Base-by-base conservation (phyloP, 2,113 vertebrate species). In the Globicephala melas region DNA sequence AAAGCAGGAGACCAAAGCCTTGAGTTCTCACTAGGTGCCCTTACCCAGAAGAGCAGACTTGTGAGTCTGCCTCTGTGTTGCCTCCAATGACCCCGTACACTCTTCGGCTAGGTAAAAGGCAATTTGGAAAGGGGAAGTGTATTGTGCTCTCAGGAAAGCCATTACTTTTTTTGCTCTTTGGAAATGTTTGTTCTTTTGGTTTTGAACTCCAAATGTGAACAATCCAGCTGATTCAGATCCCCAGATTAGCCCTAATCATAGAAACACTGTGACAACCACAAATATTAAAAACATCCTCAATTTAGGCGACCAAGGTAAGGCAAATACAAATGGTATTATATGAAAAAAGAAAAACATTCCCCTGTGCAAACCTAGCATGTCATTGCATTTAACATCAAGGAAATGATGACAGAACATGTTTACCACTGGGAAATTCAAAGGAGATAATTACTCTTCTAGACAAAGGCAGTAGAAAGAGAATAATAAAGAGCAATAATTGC, bases 181-280 rank as follows among this genome's bases (percentile, higher is more conserved):
- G 91, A 70, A 85, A 96, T 25, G 96, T 98, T 76, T 87, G 84
- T 70, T 68, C 62, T 98, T 98, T 97, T 85, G 81, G 84, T 96
- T 95, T 85, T 92, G 38, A 98, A 55, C 85, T 65, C 86, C 96
- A 63, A 88, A 38, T 95, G 93, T 97, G 96, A 95, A 63, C 68
- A 79, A 7, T 94, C 71, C 88, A 97, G 87, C 62, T 98, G 89
- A 98, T 97, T 98, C 79, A 74, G 88, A 41, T 95, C 97, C 95
- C 77, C 83, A 97, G 89, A 70, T 41, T 63, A 76, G 79, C 36
- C 38, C 79, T 93, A 76, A 86, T 58, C 91, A 92, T 50, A 76
- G 63, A 71, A 94, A 80, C 53, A 80, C 28, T 5, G 5, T 80
- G 65, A 90, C 79, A 96, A 73, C 73, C 80, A 80, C 73, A 90